These are phyloP conservation scores for Ricordea florida DNA, from an alignment of 92 coral and sea anemone species.

Conservation along the genomic window DNA sequence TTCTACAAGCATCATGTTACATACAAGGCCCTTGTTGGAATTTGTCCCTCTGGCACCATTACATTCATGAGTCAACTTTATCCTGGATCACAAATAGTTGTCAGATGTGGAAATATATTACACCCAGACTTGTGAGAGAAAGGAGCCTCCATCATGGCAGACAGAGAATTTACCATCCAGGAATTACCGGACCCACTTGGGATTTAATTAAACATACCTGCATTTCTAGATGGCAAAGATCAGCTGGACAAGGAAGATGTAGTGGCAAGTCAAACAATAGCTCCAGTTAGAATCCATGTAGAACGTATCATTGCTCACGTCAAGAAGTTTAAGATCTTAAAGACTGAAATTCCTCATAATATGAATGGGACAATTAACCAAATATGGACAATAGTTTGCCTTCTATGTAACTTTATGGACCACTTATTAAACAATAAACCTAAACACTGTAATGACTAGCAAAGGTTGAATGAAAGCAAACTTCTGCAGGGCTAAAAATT, in stretches of 20 bases:
- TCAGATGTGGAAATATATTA: no score
- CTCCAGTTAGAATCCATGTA: conserved; percentile 31
- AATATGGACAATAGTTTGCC: conserved; percentile 13
- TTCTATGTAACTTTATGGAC: neutral
- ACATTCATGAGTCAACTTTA: no score
- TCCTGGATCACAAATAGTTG: no score
- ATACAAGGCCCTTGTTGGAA: neutral
- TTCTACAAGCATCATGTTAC: neutral
- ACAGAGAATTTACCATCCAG: neutral
- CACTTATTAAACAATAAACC: conserved; percentile 6
- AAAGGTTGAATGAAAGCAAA: neutral
- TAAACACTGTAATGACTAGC: neutral
- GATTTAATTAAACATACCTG: conserved; percentile 14
- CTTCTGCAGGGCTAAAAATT: no score
- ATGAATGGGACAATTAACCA: conserved; percentile 26
- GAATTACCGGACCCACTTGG: conserved; percentile 8
- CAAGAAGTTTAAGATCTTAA: conserved; percentile 11
- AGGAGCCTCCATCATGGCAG: neutral
- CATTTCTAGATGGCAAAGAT: conserved; percentile 10
- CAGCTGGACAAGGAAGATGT: conserved; percentile 21
- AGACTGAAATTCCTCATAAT: conserved; percentile 3
- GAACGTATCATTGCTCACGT: conserved; percentile 18
- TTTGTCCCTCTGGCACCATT: neutral
- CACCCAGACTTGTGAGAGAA: neutral
- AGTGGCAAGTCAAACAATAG: conserved; percentile 8